A percentile compares a stretch with the other conserved stretches of the same genome.
Conservation (phyloP, 2,797 vertebrate species). For the Alauda arvensis region DNA sequence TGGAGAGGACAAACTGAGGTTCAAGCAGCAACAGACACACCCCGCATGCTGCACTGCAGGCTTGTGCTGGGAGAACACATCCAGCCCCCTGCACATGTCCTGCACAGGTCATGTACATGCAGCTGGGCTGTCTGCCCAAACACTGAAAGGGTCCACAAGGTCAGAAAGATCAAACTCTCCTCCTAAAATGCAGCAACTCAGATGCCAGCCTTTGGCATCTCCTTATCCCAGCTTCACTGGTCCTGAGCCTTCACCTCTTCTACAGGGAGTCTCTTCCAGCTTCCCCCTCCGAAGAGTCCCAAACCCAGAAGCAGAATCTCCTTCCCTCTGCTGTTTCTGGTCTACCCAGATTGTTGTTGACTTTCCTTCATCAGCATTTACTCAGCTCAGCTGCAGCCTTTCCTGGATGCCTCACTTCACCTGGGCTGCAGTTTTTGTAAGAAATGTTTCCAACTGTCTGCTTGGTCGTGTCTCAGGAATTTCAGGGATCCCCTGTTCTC, state of each 20-base stretch:
- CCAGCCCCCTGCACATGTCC: background rate
- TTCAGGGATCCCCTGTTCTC: background rate
- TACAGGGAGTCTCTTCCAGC: background rate
- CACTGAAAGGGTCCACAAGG: background rate
- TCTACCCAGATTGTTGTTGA: background rate
- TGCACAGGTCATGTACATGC: no score
- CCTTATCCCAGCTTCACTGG: background rate
- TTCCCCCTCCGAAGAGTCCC: background rate
- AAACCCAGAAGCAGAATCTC: background rate
- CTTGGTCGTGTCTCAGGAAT: background rate
- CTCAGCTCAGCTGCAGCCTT: background rate
- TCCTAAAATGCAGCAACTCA: background rate
- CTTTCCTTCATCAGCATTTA: background rate
- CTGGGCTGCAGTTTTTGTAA: background rate
- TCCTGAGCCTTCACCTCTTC: background rate
- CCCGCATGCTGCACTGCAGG: background rate
- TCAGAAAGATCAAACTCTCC: background rate
- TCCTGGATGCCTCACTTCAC: background rate
- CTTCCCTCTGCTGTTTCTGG: background rate
- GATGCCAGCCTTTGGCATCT: background rate
- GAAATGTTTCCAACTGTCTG: background rate
- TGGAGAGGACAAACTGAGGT: background rate
- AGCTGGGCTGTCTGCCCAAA: background rate
- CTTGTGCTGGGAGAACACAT: background rate
- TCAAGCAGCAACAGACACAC: background rate